Percentiles rank a stretch among this genome's conserved stretches.
These are phyloP conservation scores for Myotis daubentonii DNA, from an alignment of 2,797 vertebrate species.

Conservation along the genomic window DNA sequence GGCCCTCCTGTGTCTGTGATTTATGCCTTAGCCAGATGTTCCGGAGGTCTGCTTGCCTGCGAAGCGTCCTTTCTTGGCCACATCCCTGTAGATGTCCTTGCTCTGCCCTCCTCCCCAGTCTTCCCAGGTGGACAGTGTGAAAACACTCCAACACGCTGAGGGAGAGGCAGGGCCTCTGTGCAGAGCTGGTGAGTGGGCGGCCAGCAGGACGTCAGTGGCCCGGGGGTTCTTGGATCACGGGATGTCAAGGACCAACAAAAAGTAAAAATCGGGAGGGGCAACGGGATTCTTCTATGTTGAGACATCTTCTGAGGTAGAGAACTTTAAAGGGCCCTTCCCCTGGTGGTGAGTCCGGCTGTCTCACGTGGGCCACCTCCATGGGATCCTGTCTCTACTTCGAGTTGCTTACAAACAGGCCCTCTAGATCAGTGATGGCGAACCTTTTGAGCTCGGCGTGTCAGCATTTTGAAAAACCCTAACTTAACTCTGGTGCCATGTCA, in stretches of 20 bases:
- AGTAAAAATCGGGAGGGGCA: background rate
- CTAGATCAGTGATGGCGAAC: too few species aligned
- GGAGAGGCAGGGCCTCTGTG: background rate
- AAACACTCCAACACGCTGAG: rapidly evolving
- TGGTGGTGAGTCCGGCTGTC: rapidly evolving
- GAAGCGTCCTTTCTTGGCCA: background rate
- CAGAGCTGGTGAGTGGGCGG: too few species aligned
- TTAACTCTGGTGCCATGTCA: too few species aligned
- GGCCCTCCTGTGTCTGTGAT: background rate
- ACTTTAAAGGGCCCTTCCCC: too few species aligned
- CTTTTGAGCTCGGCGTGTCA: too few species aligned
- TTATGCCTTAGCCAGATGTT: background rate
- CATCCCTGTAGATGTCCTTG: rapidly evolving
- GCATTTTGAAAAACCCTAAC: too few species aligned
- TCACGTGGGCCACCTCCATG: rapidly evolving
- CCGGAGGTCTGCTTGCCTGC: background rate
- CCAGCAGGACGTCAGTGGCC: too few species aligned
- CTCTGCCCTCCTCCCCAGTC: background rate
- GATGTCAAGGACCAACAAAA: background rate
- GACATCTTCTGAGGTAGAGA: background rate
- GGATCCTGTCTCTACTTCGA: background rate
- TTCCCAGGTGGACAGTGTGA: background rate
- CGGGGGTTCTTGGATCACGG: background rate
- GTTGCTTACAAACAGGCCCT: background rate
- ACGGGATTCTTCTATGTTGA: rapidly evolving